Evolutionary conservation across 2,888 invertebrate species (phyloP).

Genomic region (Rotaria sp.): DNA sequence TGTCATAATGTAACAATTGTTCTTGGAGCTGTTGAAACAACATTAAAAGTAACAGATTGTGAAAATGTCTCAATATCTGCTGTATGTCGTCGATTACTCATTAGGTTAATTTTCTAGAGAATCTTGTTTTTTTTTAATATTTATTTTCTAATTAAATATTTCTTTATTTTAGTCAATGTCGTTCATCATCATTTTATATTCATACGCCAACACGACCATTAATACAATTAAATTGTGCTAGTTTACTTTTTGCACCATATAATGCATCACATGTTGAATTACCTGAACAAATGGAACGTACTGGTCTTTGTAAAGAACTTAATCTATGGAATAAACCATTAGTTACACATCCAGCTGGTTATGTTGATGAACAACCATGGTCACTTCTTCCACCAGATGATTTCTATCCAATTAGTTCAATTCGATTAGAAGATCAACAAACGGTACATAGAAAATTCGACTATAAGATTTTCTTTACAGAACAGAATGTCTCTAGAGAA

Average conservation of each 20-base stretch:
- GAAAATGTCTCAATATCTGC: slow-evolving; percentile 54
- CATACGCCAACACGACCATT: slow-evolving; percentile 55
- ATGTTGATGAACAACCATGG: slow-evolving; percentile 50
- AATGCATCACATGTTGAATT: slow-evolving; percentile 55
- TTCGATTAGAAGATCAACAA: slow-evolving; percentile 26
- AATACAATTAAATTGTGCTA: slow-evolving; percentile 52
- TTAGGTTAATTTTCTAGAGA: slow-evolving; percentile 15
- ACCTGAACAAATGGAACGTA: slow-evolving; percentile 52
- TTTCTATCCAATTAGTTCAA: slow-evolving; percentile 48
- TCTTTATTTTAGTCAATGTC: slow-evolving; percentile 48
- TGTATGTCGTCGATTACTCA: slow-evolving; percentile 46
- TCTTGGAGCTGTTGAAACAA: slow-evolving; percentile 55
- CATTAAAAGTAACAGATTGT: slow-evolving; percentile 53
- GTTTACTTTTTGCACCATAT: slow-evolving; percentile 54
- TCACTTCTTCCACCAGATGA: slow-evolving; percentile 49
- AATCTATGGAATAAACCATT: slow-evolving; percentile 56
- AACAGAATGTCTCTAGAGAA: too few relatives aligned
- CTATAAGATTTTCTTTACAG: too few relatives aligned
- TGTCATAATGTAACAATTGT: slow-evolving; percentile 55
- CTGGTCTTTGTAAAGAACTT: slow-evolving; percentile 48
- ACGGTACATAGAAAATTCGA: not conserved
- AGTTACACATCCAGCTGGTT: slow-evolving; percentile 41
- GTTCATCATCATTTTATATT: slow-evolving; percentile 52
- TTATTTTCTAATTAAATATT: too few relatives aligned
- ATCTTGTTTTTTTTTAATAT: too few relatives aligned